Base-by-base conservation (phyloP, 2,888 invertebrate species). In the Melanophora roralis region DNA sequence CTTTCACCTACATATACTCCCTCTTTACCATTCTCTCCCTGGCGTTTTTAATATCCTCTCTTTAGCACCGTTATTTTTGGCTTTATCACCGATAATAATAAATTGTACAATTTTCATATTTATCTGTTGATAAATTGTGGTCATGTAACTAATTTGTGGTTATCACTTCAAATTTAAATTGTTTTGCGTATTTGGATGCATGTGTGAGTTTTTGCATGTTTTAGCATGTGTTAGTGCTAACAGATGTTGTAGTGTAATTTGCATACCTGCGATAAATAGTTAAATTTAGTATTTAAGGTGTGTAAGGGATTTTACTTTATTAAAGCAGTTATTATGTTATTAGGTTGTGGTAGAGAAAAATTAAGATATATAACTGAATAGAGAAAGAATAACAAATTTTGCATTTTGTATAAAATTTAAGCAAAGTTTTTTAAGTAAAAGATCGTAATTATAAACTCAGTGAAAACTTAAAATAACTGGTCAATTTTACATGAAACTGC, bases 101-200 rank as follows among this genome's bases (percentile, higher is more conserved):
- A 78, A 81, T 81, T 60, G n/a, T 80, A n/a, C 72, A 73, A 76
- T 80, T 73, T 76, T 69, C 76, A 76, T 76, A 81, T 76, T 81
- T 73, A 76, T 75, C 69, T 73, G 64, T 47, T 73, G 53, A 77
- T 77, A 81, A 78, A 78, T 71, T 78, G 67, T 57, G 78, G 81
- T 60, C 74, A 67, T 75, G 78, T 71, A 81, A 78, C 71, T 81
- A 81, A 76, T 80, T 80, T 80, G 80, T 73, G 80, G 80, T 76
- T 76, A 76, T 76, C 76, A 73, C 76, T 80, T 73, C 59, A 72
- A 79, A 60, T 47, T 68, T 19, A 62, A 75, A 68, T 68, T 75
- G 60, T 67, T 73, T 73, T 60, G 12, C 57, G 23, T 19, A 11
- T 2, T 34, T 43, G 57, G 2, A 21, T 27, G 11, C 6, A 19